phyloP scores from a whole-genome alignment of 1,140 invertebrate species.

The Ceratosolen fusciceps region DNA sequence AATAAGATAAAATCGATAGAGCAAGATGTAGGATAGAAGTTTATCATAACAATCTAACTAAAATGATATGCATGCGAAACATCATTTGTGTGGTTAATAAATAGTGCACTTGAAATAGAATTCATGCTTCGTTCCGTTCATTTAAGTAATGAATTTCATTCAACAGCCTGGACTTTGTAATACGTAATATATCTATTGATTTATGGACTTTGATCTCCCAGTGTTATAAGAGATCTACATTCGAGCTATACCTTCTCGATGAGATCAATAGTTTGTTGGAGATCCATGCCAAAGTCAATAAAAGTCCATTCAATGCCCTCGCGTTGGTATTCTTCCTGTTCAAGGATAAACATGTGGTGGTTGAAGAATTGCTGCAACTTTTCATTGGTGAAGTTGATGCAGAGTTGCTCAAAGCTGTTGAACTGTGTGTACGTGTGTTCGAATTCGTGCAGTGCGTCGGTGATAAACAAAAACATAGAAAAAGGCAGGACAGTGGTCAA shows the following conservation, averaged over 20 bases:
- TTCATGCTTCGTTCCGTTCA: conserved; percentile 24
- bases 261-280: conserved; percentile 81
- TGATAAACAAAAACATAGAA: conserved; percentile 53
- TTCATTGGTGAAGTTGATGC: conserved; percentile 86
- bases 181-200: conserved; percentile 10
- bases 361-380: conserved; percentile 83
- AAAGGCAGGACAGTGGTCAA: conserved; percentile 67
- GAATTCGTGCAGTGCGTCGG: conserved; percentile 39
- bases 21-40: not conserved
- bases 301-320: conserved; percentile 81
- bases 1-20: not conserved
- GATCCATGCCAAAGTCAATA: conserved; percentile 84
- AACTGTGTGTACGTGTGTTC: conserved; percentile 63
- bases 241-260: conserved; percentile 77
- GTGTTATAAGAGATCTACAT: conserved; percentile 38
- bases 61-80: conserved; percentile 28
- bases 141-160: conserved; percentile 23
- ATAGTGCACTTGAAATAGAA: conserved; percentile 10
- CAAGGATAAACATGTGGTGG: conserved; percentile 83
- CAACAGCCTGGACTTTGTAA: conserved; percentile 22
- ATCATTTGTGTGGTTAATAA: conserved; percentile 9
- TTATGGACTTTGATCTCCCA: conserved; percentile 32
- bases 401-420: conserved; percentile 72
- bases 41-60: not conserved
- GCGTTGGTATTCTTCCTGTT: conserved; percentile 81